A percentile compares a stretch with the other conserved stretches of the same genome.
Evolutionary conservation across 2,113 vertebrate species (phyloP).

Genomic region (Alouatta palliata): DNA sequence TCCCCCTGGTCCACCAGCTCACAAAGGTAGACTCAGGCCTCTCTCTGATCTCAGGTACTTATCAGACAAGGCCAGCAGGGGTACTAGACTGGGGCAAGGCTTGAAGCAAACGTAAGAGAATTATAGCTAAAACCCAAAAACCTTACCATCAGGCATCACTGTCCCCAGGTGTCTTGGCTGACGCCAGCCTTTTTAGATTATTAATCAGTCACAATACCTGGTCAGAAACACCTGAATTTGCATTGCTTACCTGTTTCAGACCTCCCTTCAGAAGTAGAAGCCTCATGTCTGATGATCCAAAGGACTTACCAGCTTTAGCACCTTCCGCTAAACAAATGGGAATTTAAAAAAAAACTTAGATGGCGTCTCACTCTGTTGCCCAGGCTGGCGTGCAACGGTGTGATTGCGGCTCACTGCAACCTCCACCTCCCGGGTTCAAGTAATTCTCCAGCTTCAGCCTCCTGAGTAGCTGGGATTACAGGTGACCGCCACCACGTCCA

Average conservation of each 20-base stretch:
- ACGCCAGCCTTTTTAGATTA: background rate
- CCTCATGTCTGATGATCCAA: background rate
- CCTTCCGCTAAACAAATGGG: background rate
- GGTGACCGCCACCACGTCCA: too few relatives aligned
- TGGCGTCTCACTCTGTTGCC: accelerated
- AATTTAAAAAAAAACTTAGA: too few relatives aligned
- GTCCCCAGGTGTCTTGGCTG: background rate
- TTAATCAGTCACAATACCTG: background rate
- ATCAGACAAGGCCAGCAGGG: background rate
- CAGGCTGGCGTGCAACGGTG: too few relatives aligned
- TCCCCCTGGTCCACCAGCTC: background rate
- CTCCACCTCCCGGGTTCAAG: too few relatives aligned
- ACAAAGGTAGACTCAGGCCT: background rate
- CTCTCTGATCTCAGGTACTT: background rate
- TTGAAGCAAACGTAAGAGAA: background rate
- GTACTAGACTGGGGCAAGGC: background rate
- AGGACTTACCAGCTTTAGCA: background rate
- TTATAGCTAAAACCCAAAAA: background rate
- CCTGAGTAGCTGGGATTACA: too few relatives aligned
- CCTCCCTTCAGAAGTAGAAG: background rate
- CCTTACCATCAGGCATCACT: background rate
- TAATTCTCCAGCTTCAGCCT: too few relatives aligned
- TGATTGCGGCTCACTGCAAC: too few relatives aligned
- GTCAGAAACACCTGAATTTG: background rate
- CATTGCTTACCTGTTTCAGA: background rate